A percentile compares a stretch with the other conserved stretches of the same genome.
Conservation (phyloP, 2,888 invertebrate genomes). For the Acrocyrtus sp. region DNA sequence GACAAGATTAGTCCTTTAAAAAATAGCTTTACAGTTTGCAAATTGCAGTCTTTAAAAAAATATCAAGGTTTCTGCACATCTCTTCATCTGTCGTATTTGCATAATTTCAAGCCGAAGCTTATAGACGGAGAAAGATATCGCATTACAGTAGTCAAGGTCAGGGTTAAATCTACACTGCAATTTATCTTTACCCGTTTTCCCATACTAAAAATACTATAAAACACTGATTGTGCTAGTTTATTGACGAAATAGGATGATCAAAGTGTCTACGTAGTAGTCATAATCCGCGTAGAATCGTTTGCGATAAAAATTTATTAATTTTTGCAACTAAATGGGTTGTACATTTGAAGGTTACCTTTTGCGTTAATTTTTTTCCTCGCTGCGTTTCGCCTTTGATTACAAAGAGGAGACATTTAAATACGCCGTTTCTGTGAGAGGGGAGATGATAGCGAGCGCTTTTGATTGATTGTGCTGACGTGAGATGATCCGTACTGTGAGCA, state of each 20-base stretch:
- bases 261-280: no score
- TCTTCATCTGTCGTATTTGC: no score
- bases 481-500: no score
- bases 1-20: no score
- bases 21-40: no score
- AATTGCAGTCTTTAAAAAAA: no score
- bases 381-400: background rate
- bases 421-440: no score
- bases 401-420: background rate
- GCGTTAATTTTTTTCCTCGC: constrained; percentile 22
- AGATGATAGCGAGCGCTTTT: no score
- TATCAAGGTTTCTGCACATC: no score
- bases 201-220: background rate
- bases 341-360: constrained; percentile 32
- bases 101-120: no score
- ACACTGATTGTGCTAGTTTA: background rate
- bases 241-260: background rate
- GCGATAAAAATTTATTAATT: background rate
- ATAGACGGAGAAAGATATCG: no score
- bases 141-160: constrained; percentile 31
- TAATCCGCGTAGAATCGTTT: no score
- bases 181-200: background rate
- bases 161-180: constrained; percentile 1
- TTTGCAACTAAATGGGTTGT: background rate
- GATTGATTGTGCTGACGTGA: background rate